Base-by-base conservation (phyloP, 2,797 vertebrate genomes). In the Platalea minor region DNA sequence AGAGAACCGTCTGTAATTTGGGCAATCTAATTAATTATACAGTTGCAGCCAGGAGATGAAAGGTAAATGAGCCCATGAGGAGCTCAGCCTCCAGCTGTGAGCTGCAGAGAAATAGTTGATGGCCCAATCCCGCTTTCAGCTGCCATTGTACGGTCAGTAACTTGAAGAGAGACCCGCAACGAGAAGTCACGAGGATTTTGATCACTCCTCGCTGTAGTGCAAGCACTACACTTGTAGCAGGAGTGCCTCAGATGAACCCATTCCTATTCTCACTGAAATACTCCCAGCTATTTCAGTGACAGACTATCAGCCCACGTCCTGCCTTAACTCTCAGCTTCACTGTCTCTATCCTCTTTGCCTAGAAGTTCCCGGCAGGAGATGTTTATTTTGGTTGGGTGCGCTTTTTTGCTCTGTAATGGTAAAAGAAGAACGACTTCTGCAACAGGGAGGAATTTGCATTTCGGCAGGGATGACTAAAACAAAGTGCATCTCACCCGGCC, bases 1-100 rank as follows among this genome's bases (percentile, higher is more conserved):
- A 95, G 57, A 83, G 53, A 70, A 69, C 1, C 0, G 70, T 54
- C 88, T 96, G 88, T 95, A 96, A 96, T 96, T 97, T 93, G 73
- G 80, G 53, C 31, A 33, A 93, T 91, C 89, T 91, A 95, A 96
- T 94, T 95, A 94, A 96, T 93, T 76, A 77, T 6, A 92, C 29
- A 67, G 70, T 89, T 94, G 79, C 84, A 96, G 74, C 33, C 75
- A 7, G 48, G 61, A 94, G 84, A 95, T 91, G 91, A 96, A 96
- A 97, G 79, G 85, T 92, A 91, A 94, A 82, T 39, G 78, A 82
- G 61, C 89, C 89, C 50, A 43, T 31, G 50, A 89, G 88, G 61
- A 89, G 63, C 54, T 95, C 67, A 72, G 88, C 61, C 70, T 96
- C 74, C 79, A 82, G 61, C 19, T 74, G 37, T 14, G 69, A 86